These are phyloP conservation scores for Thera obeliscata DNA, from an alignment of 2,888 invertebrate species.

Conservation along the genomic window DNA sequence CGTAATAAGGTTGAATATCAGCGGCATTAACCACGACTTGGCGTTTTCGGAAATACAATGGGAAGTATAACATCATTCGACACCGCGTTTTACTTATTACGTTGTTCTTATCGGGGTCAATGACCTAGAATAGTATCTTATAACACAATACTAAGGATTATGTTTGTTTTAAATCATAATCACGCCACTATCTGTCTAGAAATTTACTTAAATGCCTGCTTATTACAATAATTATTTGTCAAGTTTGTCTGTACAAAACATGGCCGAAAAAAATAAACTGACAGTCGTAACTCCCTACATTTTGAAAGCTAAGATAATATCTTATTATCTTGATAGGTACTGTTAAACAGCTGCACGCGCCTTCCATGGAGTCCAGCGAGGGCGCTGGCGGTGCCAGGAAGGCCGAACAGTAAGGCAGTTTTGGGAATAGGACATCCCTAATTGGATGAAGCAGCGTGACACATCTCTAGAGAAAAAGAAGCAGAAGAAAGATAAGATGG, in stretches of 20 bases:
- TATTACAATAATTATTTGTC: not conserved
- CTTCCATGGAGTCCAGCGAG: too few species aligned
- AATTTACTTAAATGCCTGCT: not conserved
- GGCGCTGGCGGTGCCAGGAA: too few species aligned
- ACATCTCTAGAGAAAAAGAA: too few species aligned
- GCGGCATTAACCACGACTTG: not conserved
- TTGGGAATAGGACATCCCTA: too few species aligned
- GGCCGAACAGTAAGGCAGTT: too few species aligned
- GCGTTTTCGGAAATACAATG: constrained; percentile 27
- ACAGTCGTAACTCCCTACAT: too few species aligned
- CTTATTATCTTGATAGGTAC: too few species aligned
- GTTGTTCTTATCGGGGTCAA: constrained; percentile 20
- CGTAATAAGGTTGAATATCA: constrained; percentile 23
- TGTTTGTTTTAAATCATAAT: constrained; percentile 10
- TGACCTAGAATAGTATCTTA: constrained; percentile 23
- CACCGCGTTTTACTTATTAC: constrained; percentile 16
- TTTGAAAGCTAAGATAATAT: too few species aligned
- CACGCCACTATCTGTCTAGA: not conserved
- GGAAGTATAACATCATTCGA: constrained; percentile 24
- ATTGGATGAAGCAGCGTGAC: too few species aligned
- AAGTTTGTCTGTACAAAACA: not conserved
- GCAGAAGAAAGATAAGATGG: too few species aligned
- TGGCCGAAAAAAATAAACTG: not conserved
- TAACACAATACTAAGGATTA: constrained; percentile 11
- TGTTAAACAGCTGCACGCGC: too few species aligned